phyloP scores from a whole-genome alignment of 1,140 invertebrate genomes.

The Anoplophora glabripennis region DNA sequence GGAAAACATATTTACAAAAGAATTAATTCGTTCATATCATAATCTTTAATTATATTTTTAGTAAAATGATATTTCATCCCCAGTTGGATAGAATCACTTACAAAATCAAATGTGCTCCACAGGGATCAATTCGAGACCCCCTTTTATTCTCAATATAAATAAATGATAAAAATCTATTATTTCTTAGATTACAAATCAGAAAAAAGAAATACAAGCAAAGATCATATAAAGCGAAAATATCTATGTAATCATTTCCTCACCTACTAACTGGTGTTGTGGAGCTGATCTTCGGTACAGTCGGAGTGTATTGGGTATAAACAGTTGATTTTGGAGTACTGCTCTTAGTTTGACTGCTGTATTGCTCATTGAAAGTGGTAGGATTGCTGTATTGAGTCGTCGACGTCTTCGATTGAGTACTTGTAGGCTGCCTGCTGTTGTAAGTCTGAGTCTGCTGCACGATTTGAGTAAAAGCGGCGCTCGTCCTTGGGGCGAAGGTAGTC shows the following conservation, averaged over 20 bases:
- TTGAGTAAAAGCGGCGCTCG: slow-evolving; percentile 37
- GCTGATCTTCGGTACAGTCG: slow-evolving; percentile 45
- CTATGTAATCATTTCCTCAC: slow-evolving; percentile 1
- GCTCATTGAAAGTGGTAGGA: slow-evolving; percentile 3
- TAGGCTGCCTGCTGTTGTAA: slow-evolving; percentile 20
- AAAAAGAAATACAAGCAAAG: background rate
- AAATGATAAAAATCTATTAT: background rate
- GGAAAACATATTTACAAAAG: too few relatives aligned
- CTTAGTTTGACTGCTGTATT: slow-evolving; percentile 7
- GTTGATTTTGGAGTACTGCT: slow-evolving; percentile 39
- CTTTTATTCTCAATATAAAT: background rate
- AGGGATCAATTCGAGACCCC: background rate
- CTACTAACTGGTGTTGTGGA: slow-evolving; percentile 41
- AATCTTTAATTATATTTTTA: too few relatives aligned
- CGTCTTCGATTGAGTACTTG: slow-evolving; percentile 15
- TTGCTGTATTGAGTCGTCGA: too few relatives aligned
- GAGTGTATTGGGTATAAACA: slow-evolving; percentile 45
- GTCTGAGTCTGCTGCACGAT: slow-evolving; percentile 35
- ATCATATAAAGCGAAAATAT: background rate
- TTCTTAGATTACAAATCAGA: background rate
- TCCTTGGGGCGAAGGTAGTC: slow-evolving; percentile 42
- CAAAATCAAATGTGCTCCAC: background rate
- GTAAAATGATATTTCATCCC: too few relatives aligned
- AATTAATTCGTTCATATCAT: too few relatives aligned
- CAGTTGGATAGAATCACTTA: too few relatives aligned